Evolutionary conservation across 2,797 vertebrate species (phyloP).

Genomic region (Silurus aristotelis): DNA sequence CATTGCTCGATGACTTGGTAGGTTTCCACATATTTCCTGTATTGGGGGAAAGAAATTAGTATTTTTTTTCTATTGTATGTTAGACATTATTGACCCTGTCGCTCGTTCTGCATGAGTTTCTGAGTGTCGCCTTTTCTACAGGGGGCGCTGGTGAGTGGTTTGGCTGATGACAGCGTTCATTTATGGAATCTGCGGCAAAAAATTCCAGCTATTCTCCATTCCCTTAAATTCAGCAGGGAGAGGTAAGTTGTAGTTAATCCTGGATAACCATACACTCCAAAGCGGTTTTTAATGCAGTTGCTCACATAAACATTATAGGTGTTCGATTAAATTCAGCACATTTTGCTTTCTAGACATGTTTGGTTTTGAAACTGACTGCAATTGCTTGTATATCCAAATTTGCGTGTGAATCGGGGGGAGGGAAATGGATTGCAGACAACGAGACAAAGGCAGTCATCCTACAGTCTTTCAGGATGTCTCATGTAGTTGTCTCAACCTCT

Average conservation of each 20-base stretch:
- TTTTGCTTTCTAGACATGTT: neutral
- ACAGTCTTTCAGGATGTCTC: neutral
- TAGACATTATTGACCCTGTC: neutral
- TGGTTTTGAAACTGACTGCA: neutral
- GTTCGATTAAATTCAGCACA: neutral
- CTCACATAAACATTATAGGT: neutral
- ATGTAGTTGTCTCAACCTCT: neutral
- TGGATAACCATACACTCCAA: too few species aligned
- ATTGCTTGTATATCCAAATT: neutral
- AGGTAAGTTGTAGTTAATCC: slow-evolving; percentile 70
- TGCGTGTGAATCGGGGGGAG: neutral
- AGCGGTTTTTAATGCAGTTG: neutral
- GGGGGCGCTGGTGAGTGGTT: slow-evolving; percentile 99
- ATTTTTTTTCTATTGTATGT: neutral
- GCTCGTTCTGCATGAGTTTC: neutral
- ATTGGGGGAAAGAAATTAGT: neutral
- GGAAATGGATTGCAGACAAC: neutral
- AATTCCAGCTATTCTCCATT: slow-evolving; percentile 95
- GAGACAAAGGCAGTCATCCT: neutral
- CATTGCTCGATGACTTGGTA: neutral
- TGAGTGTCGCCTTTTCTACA: slow-evolving; percentile 59
- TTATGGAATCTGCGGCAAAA: slow-evolving; percentile 99
- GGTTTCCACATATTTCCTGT: neutral
- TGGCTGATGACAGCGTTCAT: slow-evolving; percentile 97
- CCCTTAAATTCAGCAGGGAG: slow-evolving; percentile 96